Base-by-base conservation (phyloP, 2,797 vertebrate species). In the Moxostoma hubbsi region DNA sequence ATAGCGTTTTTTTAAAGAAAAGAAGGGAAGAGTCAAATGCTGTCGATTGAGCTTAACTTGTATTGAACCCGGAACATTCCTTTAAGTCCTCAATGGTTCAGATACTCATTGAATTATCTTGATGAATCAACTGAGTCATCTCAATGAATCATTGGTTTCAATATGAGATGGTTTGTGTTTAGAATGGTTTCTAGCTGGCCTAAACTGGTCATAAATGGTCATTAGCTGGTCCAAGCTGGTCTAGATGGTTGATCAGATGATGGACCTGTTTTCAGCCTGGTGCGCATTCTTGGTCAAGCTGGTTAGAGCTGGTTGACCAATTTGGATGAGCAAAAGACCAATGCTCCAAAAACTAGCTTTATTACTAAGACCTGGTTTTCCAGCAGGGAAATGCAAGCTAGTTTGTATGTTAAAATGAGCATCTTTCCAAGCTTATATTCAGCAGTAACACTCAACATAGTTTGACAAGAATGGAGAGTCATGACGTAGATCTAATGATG, bases 401-500 rank as follows among this genome's bases (percentile, higher is more conserved):
- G 36, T 36, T 3, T 36, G 36, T 36, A 36, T 36, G 36, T 36
- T 36, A 36, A 36, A 36, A 36, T 4, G 36, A 0, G 16, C 15
- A 59, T 6, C 59, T 16, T 43, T 73, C 47, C 12, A 47, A 11
- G 51, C 11, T 47, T 6, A 49, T 15, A 12, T n/a, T 36, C 16
- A 63, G 36, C 46, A 63, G 16, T 45, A 12, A 18, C 9, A n/a
- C 12, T 50, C 5, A 70, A 54, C 68, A 78, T 70, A 62, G 49
- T 71, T 78, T 62, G 24, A 8, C 54, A 49, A 13, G 54, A 72
- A 45, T 65, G 46, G 5, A 12, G 18, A 49, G 54, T 66, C n/a
- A 24, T 15, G 51, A 24, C 49, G 50, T 54, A 75, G 71, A 55
- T 73, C 81, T 69, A 69, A 58, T 68, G 49, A 77, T 72, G 57